Evolutionary conservation across 2,113 vertebrate species (phyloP), one percentile per base, ranked within the genome.

Genomic region (Clarias gariepinus): DNA sequence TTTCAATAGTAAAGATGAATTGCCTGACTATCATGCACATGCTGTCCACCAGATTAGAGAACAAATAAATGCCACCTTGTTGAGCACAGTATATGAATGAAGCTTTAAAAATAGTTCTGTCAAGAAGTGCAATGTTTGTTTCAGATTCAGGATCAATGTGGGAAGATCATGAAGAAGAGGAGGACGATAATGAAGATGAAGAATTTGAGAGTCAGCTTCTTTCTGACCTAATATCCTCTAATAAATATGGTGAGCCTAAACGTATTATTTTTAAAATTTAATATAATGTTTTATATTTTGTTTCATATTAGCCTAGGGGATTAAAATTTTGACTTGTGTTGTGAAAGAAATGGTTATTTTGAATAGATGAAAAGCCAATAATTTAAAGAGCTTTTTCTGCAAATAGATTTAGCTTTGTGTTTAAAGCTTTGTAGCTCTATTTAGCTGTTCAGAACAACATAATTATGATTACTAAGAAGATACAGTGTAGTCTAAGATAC

Each of bases 201-300:
- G 96, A 96, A 13, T 91, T 98, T 78, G 95, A 96, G 60, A 97
- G 98, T 83, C 98, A 99, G 84, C 97, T 99, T 85, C 93, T 99
- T 57, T 99, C 98, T 83, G 98, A 99, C 92, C 96, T 99, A 80
- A 96, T 99, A 68, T 96, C 96, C 77, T 97, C 97, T 36, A 98
- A 97, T 90, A 98, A 98, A 96, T 99, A 98, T 58, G 98, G 98
- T 99, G 87, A 94, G 94, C 53, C 16, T 36, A 30, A 16, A 28
- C 2, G 10, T 18, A 69, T 55, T 58, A 19, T 41, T 41, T 47
- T 23, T 47, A 47, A 1, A 21, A 41, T 23, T 41, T 3, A 47
- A 73, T 23, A 12, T 23, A 19, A 21, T 57, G 33, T 30, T 55
- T 78, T 28, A n/a, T 79, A 28, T 25, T 7, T 15, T 77, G 74